Base-by-base conservation (phyloP, 2,113 vertebrate species). In the Mugil cephalus region DNA sequence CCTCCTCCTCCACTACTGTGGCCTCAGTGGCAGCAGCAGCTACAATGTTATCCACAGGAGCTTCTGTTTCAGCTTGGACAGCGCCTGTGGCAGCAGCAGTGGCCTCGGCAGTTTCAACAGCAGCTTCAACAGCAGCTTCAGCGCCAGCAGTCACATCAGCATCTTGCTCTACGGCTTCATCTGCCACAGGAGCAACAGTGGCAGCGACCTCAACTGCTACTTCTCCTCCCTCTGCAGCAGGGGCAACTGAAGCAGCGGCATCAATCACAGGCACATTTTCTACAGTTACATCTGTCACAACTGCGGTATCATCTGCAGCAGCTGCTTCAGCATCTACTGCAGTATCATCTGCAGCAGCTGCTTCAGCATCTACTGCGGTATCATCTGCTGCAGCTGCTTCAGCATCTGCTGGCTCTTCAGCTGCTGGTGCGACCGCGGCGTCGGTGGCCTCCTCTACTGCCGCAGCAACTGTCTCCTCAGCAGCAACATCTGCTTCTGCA, bases 21-120 rank as follows among this genome's bases (percentile, higher is more conserved):
- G 83, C 77, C 89, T 86, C 92, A 81, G 60, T 88, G 77, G 79
- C 94, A 89, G 70, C 94, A 79, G 69, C 89, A 19, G 56, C 87
- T 14, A 79, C 69, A 71, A 64, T 51, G 76, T 90, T 87, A 53
- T 47, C 93, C 88, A 38, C 94, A 87, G 79, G 93, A 81, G 82
- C 94, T 90, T 75, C 88, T 86, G 91, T 92, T 91, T 78, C 84
- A 58, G 69, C 77, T 63, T 74, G 81, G 34, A 54, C 71, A 53
- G 74, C 70, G 24, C 88, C 88, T 48, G 69, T 17, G 1, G 42
- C 84, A 18, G 48, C 78, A 85, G 3, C 88, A 72, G 78, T 86
- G 88, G 19, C 81, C 79, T 3, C 66, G 34, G 43, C 89, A 74
- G 35, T 36, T 84, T 85, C 82, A 56, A 12, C 91, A 87, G 21